Evolutionary conservation across 2,797 vertebrate genomes (phyloP).

Genomic region (Cyclura pinguis): DNA sequence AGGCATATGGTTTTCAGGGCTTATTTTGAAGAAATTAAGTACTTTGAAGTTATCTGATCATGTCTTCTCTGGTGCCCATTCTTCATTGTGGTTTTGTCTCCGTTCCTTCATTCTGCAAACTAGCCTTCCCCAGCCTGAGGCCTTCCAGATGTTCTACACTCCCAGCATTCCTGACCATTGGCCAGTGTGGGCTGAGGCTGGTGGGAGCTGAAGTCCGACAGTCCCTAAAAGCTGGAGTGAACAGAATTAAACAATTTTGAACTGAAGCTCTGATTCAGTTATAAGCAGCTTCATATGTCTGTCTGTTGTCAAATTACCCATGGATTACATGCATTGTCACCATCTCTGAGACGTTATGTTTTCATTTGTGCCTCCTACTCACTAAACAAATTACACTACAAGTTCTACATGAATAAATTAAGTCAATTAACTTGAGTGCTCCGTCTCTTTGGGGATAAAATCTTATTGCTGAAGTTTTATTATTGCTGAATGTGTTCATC

Average conservation of each 20-base stretch:
- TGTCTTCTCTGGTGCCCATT: neutral
- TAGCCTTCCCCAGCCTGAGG: neutral
- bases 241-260: too few relatives aligned
- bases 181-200: too few relatives aligned
- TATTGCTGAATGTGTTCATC: slow-evolving; percentile 3
- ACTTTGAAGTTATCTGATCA: neutral
- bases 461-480: neutral
- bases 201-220: too few relatives aligned
- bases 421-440: slow-evolving; percentile 4
- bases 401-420: slow-evolving; percentile 14
- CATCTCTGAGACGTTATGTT: too few relatives aligned
- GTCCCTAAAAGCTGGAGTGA: too few relatives aligned
- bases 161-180: too few relatives aligned
- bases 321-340: too few relatives aligned
- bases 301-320: too few relatives aligned
- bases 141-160: too few relatives aligned
- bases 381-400: neutral
- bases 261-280: too few relatives aligned
- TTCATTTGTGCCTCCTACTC: neutral
- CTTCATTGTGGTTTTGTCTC: neutral
- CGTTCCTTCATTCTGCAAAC: neutral
- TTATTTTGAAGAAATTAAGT: neutral
- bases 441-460: neutral
- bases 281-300: too few relatives aligned
- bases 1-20: neutral